Evolutionary conservation across 1,140 invertebrate species (phyloP), one percentile per base, ranked within the genome.

Genomic region (Drosophila sucinea): DNA sequence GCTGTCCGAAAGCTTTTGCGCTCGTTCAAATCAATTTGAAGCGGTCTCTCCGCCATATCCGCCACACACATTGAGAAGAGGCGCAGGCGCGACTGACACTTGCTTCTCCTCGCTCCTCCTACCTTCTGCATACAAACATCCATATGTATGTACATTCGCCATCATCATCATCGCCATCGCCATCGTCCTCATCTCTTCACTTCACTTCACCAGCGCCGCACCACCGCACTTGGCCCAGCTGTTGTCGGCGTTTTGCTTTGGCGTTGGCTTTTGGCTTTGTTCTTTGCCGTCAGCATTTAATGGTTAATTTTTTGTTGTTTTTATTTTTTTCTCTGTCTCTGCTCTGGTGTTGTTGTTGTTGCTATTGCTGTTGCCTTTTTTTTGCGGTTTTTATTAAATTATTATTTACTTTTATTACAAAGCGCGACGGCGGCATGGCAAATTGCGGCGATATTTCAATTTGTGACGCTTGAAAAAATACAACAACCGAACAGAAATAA

Each of bases 381-480:
- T 60, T 78, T 78, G 76, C 72, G 68, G 73, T 74, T 87, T 86
- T 86, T 86, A 86, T 89, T 86, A 86, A 86, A 86, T 86, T 86
- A 86, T 86, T 86, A 86, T 86, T 86, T 86, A 86, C 84, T 86
- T 86, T 86, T 86, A 86, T 86, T 86, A 86, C 84, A 86, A 86
- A 86, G 79, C 83, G 84, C 72, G 76, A 73, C 84, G 83, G 84
- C 84, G 67, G 82, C 82, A 86, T 79, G 76, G 84, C 82, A 86
- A 86, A 86, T 89, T 89, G 76, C 83, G 89, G 84, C 81, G 79
- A 86, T 86, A 89, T 86, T 86, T 86, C 84, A 86, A 86, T 86
- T 86, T 86, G 83, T 66, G 84, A 83, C 83, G 83, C 69, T 86
- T 62, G 67, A 64, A 38, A 60, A 63, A 61, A 67, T 58, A 81